Base-by-base conservation (phyloP, 2,888 invertebrate species). In the Chymomyza fuscimana region DNA sequence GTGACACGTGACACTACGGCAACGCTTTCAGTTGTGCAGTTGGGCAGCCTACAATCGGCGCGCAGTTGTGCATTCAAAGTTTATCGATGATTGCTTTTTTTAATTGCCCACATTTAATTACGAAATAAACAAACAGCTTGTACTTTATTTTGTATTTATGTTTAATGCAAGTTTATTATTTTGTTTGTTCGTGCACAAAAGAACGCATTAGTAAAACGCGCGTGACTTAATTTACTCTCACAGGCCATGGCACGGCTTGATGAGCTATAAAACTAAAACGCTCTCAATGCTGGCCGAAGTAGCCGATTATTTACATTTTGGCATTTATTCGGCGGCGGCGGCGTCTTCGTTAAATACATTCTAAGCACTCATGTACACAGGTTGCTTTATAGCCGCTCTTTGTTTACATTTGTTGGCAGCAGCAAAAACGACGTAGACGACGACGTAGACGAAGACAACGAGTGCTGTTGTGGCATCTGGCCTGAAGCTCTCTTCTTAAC, bases 381-480 rank as follows among this genome's bases (percentile, higher is more conserved):
- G 59, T 63, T 67, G 67, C 69, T 77, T 73, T 46, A 12, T 46
- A 46, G 40, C 40, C 40, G 40, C 40, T 12, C 25, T 66, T n/a
- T 56, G 63, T 58, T 59, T 62, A 36, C 16, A 51, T 61, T 50
- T 63, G 51, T 12, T 54, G 16, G 50, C 54, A 46, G 50, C 54
- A 46, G 9, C 4, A 63, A 25, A 36, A 5, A 62, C 15, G 54
- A 63, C 46, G 32, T 10, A 40, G 16, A 22, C 61, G 25, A n/a
- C 61, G 64, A 69, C 67, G 65, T 1, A 22, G 32, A 15, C 46
- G n/a, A 29, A 51, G 19, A n/a, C 61, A 65, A 69, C 67, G 65
- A 63, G 69, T 72, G 80, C 68, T 80, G 78, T 46, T 46, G 40
- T 46, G 40, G 40, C 40, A 78, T 72, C 74, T 78, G 78, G 78